Conservation (phyloP, 1,140 invertebrate species). For the Drosophila setifemur region DNA sequence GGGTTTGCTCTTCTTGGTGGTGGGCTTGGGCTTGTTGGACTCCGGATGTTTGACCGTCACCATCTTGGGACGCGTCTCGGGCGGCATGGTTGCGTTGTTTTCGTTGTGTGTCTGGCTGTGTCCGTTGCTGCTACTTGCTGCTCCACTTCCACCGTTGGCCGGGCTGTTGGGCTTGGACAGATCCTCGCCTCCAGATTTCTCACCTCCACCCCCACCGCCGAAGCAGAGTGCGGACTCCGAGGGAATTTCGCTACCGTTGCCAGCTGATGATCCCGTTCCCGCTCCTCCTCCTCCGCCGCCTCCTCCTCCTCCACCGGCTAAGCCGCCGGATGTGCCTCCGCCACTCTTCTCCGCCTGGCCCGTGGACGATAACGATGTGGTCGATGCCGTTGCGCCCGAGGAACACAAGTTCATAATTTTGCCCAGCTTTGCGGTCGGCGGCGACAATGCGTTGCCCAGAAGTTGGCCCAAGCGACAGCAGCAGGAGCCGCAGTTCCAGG, state of each 20-base stretch:
- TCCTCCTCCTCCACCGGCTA: conserved; percentile 20
- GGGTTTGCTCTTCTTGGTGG: conserved; percentile 92
- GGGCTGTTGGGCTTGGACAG: conserved; percentile 7
- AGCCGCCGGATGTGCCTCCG: conserved; percentile 32
- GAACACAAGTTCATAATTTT: conserved; percentile 83
- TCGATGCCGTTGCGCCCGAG: conserved; percentile 78
- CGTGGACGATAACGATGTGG: conserved; percentile 73
- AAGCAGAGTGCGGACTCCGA: conserved; percentile 23
- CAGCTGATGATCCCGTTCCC: not conserved
- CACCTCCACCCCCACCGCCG: conserved; percentile 4
- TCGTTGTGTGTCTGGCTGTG: conserved; percentile 54
- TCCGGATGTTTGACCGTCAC: conserved; percentile 97
- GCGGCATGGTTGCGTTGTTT: conserved; percentile 75
- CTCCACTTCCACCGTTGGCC: conserved; percentile 24
- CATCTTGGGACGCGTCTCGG: conserved; percentile 89
- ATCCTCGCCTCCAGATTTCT: conserved; percentile 6
- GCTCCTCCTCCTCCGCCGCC: conserved; percentile 42
- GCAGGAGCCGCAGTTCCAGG: conserved; percentile 51
- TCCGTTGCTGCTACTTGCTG: conserved; percentile 29
- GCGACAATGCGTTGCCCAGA: conserved; percentile 81
- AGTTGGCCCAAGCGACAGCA: conserved; percentile 66
- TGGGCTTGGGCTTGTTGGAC: conserved; percentile 96
- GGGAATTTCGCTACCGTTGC: conserved; percentile 4
- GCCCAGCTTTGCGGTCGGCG: conserved; percentile 78
- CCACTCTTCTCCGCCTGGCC: conserved; percentile 64